Conservation (phyloP, 1,140 invertebrate genomes). For the Phortica variegata region DNA sequence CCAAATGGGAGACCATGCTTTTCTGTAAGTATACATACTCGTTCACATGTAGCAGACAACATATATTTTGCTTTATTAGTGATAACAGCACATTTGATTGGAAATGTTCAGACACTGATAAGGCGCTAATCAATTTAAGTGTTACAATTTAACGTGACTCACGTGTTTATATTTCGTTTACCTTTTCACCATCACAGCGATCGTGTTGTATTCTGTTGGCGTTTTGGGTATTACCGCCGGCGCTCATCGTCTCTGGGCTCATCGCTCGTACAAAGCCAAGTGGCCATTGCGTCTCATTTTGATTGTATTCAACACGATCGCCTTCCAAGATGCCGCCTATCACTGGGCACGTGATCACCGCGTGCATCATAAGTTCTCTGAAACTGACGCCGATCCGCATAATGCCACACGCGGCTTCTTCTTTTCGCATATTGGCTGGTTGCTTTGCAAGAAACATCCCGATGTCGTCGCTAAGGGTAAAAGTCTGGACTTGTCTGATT, state of each 20-base stretch:
- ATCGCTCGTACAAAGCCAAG: constrained; percentile 90
- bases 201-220: constrained; percentile 62
- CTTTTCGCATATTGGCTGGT: constrained; percentile 94
- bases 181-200: too few relatives aligned
- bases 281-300: constrained; percentile 79
- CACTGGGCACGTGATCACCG: constrained; percentile 94
- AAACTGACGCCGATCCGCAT: constrained; percentile 94
- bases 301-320: constrained; percentile 76
- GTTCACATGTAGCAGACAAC: neutral
- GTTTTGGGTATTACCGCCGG: constrained; percentile 89
- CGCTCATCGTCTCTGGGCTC: constrained; percentile 90
- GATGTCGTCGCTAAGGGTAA: constrained; percentile 84
- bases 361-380: constrained; percentile 94
- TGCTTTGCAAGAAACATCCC: constrained; percentile 86
- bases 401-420: constrained; percentile 91
- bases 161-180: neutral
- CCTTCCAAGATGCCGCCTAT: constrained; percentile 85
- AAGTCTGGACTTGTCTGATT: constrained; percentile 79
- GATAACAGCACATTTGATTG: constrained; percentile 89
- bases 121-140: neutral
- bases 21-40: constrained; percentile 62
- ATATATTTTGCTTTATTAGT: constrained; percentile 64
- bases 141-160: neutral
- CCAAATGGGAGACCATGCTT: constrained; percentile 72
- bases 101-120: too few relatives aligned